Base-by-base conservation (phyloP, 2,888 invertebrate genomes). In the Leistus spinibarbis region DNA sequence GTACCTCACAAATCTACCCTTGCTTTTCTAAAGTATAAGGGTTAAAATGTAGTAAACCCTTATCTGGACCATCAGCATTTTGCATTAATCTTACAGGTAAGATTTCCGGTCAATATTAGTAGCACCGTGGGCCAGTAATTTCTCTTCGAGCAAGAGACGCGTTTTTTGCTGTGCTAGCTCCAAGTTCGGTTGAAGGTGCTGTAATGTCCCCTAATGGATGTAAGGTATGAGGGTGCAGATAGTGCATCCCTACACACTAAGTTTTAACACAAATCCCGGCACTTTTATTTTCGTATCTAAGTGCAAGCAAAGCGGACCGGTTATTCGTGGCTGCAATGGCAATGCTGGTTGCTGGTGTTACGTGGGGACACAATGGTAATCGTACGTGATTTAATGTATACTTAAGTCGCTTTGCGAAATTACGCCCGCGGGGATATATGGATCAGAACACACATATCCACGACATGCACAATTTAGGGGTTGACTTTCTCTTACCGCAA, bases 381-480 rank as follows among this genome's bases (percentile, higher is more conserved):
- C 66, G 66, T 66, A 66, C 66, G 66, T 66, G 66, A 66, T 66
- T 66, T 66, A 66, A 66, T 66, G 66, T 66, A 66, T 20, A 66
- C 66, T 66, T 66, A 66, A 66, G 66, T 66, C 66, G 66, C 27
- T 27, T 19, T 27, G 66, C 24, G 66, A 66, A 66, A 66, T 66
- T 66, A 66, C 66, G 60, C 66, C 17, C 66, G 1, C 27, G 53
- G 53, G 66, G 53, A 66, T 66, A 66, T 24, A 66, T 27, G 66
- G 40, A 27, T 64, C 24, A 60, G 60, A 60, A 60, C 60, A 60
- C 60, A 57, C 57, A 57, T 19, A 57, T 7, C 7, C 57, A 57
- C 57, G 22, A 19, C 19, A 20, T 3, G 20, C 10, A 13, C 17
- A 54, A 54, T 22, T 22, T 20, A 20, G 13, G 22, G 60, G 60